Base-by-base conservation (phyloP, 2,113 vertebrate genomes). In the Physeter macrocephalus region DNA sequence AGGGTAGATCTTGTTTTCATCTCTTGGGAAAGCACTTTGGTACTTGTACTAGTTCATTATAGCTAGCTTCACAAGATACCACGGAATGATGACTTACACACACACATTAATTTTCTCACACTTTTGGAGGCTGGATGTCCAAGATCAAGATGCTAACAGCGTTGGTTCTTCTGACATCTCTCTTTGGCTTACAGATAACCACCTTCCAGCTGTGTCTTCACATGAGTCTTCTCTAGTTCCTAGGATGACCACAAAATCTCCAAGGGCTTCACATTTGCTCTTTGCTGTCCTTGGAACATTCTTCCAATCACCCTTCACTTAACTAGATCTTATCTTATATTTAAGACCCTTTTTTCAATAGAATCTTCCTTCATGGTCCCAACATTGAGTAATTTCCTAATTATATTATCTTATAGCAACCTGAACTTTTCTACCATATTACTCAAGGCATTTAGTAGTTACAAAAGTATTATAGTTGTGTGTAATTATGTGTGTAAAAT, bases 121-220 rank as follows among this genome's bases (percentile, higher is more conserved):
- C 59, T 34, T 43, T 20, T 46, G 13, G 13, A 88, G 1, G 11
- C 18, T 59, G 1, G 12, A 59, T 61, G 6, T 31, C 18, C 1
- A 4, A 25, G 17, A n/a, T 21, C 10, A 54, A 29, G 4, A 13
- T 15, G 9, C 1, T 52, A 52, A 5, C 2, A 20, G 15, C 0
- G 4, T 80, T 66, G 5, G 0, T 66, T 72, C n/a, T 23, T 52
- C 36, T 54, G n/a, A 27, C 20, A 8, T 3, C 4, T 61, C 18
- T 49, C 39, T 25, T 11, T n/a, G 9, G 46, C 25, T 46, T 59
- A 27, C 8, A 41, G 11, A 36, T 43, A 34, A 27, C 0, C 18
- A 17, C 9, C 10, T 86, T 78, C 34, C 36, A 25, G 2, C 8
- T 57, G 8, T 39, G 6, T 80, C 21, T 52, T 41, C 62, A 25